These are phyloP conservation scores for Epinephelus coioides DNA, from an alignment of 2,797 vertebrate species.

Conservation along the genomic window DNA sequence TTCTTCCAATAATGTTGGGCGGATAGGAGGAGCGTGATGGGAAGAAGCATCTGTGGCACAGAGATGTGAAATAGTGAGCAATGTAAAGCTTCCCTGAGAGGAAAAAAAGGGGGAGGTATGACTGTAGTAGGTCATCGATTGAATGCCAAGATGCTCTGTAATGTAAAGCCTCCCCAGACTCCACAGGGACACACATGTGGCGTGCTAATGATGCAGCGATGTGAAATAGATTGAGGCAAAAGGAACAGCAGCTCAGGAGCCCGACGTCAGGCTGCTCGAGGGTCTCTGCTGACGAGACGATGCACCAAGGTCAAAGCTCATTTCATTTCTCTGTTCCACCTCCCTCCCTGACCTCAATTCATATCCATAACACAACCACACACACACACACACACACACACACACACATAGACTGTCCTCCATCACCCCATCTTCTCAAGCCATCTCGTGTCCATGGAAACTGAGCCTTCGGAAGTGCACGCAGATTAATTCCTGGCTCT, in stretches of 20 bases:
- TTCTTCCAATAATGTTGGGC: conserved; percentile 15
- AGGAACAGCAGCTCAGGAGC: conserved; percentile 26
- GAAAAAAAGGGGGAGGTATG: conserved; percentile 4
- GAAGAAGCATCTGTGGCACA: conserved; percentile 23
- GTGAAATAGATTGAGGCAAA: conserved; percentile 32
- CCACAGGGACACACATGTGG: conserved; percentile 64
- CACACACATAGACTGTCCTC: conserved; percentile 15
- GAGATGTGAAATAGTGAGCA: conserved; percentile 48
- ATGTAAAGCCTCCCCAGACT: conserved; percentile 68
- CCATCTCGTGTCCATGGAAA: conserved; percentile 44
- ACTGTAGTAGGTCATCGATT: conserved; percentile 74
- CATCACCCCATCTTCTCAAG: conserved; percentile 18
- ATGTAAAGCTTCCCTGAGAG: conserved; percentile 17
- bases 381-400: background rate
- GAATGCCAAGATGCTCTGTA: conserved; percentile 63
- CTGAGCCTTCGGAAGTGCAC: conserved; percentile 22
- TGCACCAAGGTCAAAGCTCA: conserved; percentile 59
- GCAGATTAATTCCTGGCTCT: conserved; percentile 40
- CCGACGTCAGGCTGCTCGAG: conserved; percentile 14
- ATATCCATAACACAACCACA: conserved; percentile 26
- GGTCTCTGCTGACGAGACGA: conserved; percentile 58
- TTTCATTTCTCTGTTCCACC: conserved; percentile 45
- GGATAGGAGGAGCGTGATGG: conserved; percentile 20
- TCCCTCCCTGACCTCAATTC: conserved; percentile 26
- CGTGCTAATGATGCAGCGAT: conserved; percentile 65